These are phyloP conservation scores for Microctenopoma stevenorrisi DNA, from an alignment of 2,797 vertebrate species.

Conservation along the genomic window DNA sequence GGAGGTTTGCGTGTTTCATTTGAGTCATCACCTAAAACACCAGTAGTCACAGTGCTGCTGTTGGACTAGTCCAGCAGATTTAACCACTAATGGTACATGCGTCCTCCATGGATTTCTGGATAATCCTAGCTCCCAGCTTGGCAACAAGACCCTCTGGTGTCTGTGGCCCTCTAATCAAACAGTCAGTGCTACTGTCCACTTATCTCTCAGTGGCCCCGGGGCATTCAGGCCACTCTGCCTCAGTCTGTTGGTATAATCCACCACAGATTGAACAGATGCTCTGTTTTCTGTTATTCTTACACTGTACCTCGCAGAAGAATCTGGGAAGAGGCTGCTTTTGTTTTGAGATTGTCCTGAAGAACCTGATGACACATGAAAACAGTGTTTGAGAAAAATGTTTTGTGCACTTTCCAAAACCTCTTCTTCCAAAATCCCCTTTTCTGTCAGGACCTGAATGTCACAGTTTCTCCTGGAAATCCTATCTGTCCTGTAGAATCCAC, in stretches of 20 bases:
- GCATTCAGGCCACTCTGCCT: slow-evolving; percentile 5
- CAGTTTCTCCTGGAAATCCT: slow-evolving; percentile 1
- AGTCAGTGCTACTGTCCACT: slow-evolving; percentile 22
- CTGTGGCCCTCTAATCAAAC: slow-evolving; percentile 51
- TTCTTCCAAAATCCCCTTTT: slow-evolving; percentile 12
- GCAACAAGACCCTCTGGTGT: slow-evolving; percentile 32
- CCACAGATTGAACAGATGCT: not conserved
- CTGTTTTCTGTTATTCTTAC: not conserved
- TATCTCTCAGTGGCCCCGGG: slow-evolving; percentile 45
- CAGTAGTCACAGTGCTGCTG: not conserved
- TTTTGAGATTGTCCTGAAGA: slow-evolving; percentile 8
- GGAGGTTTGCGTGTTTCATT: not conserved
- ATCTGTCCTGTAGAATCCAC: not conserved
- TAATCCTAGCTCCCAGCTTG: slow-evolving; percentile 12
- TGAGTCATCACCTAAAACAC: not conserved
- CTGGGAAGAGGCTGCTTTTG: not conserved
- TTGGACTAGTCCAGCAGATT: not conserved
- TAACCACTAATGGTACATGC: slow-evolving; percentile 24
- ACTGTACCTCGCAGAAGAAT: not conserved
- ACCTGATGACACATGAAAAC: slow-evolving; percentile 20
- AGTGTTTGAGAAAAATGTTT: slow-evolving; percentile 12
- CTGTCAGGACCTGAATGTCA: slow-evolving; percentile 6
- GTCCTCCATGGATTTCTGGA: not conserved
- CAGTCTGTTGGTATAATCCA: not conserved
- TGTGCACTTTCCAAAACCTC: slow-evolving; percentile 12